phyloP scores from a whole-genome alignment of 2,797 vertebrate genomes.

The Antrozous pallidus region DNA sequence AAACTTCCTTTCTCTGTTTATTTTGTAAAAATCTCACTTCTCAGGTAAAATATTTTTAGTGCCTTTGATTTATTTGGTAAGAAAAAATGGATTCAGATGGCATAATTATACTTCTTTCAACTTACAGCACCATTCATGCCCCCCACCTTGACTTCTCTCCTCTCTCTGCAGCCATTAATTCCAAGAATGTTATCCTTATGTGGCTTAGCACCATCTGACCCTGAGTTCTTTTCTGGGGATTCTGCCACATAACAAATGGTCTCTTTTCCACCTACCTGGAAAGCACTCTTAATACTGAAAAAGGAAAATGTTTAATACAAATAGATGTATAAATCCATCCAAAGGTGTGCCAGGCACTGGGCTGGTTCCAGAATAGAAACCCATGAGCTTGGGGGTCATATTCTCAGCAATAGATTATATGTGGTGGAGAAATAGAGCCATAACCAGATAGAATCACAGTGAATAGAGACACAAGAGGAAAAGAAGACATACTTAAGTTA shows the following conservation, averaged over 20 bases:
- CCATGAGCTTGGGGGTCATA: not conserved
- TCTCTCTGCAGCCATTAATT: not conserved
- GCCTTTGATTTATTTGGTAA: not conserved
- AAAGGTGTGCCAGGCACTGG: not conserved
- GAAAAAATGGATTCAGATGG: not conserved
- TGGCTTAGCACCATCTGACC: not conserved
- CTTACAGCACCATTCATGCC: not conserved
- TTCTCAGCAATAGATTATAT: not conserved
- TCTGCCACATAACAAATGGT: not conserved
- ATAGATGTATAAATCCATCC: not conserved
- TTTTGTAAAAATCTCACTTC: not conserved
- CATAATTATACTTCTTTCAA: not conserved
- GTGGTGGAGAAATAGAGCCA: not conserved
- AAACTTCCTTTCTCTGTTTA: not conserved
- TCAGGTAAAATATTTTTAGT: not conserved
- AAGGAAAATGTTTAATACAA: not conserved
- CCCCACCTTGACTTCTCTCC: accelerated
- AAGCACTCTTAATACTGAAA: not conserved
- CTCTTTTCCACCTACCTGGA: not conserved
- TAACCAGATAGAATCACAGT: not conserved
- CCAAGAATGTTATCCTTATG: not conserved
- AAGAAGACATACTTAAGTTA: not conserved
- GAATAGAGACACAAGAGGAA: not conserved
- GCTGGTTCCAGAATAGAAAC: not conserved
- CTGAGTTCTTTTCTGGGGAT: not conserved